These are phyloP conservation scores for Jacana jacana DNA, from an alignment of 2,113 vertebrate genomes.

Conservation along the genomic window DNA sequence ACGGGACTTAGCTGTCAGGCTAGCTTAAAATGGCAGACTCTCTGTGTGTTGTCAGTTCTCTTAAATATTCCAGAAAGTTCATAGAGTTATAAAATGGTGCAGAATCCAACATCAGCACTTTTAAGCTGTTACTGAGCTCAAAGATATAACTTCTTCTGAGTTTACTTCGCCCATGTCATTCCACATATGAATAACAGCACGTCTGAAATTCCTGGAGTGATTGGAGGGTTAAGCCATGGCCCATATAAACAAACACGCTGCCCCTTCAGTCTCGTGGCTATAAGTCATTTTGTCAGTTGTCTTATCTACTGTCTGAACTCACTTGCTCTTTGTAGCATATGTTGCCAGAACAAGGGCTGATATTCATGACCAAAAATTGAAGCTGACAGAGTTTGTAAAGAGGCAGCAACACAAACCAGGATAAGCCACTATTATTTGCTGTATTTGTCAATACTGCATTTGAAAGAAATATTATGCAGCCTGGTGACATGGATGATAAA, in stretches of 20 bases:
- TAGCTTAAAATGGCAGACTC: neutral
- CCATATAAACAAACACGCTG: neutral
- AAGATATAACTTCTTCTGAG: neutral
- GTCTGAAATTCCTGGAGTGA: neutral
- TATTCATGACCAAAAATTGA: conserved; percentile 25
- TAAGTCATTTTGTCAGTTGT: conserved; percentile 33
- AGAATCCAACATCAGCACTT: neutral
- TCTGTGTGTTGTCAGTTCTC: rapidly evolving
- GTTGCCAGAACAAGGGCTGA: neutral
- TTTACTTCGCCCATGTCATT: neutral
- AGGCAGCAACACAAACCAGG: neutral
- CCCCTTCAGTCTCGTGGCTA: neutral
- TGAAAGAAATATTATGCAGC: neutral
- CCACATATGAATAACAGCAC: neutral
- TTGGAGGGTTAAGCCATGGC: neutral
- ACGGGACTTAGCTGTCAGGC: neutral
- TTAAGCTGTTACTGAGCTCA: neutral
- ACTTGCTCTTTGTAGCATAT: neutral
- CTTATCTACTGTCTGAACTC: conserved; percentile 22
- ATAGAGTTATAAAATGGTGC: neutral
- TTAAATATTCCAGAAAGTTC: neutral
- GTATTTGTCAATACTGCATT: conserved; percentile 6
- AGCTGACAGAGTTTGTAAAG: conserved; percentile 14
- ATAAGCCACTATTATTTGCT: neutral
- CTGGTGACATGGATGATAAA: conserved; percentile 27